phyloP scores from a whole-genome alignment of 2,888 invertebrate genomes.

The Serripes groenlandicus region DNA sequence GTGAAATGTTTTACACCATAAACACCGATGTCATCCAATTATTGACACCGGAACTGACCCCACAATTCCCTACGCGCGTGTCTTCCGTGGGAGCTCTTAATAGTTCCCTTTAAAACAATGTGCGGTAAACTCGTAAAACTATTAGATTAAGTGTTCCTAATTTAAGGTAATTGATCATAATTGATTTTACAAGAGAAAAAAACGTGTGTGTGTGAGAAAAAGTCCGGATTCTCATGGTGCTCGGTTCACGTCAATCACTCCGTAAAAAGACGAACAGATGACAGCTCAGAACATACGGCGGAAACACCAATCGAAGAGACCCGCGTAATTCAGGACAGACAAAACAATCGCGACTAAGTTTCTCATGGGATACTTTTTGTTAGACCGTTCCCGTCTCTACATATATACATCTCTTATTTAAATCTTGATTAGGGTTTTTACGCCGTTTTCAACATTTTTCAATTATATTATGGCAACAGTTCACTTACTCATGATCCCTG shows the following conservation, averaged over 20 bases:
- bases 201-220: constrained; percentile 44
- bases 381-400: too few relatives aligned
- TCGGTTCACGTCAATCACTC: not conserved
- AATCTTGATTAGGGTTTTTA: too few relatives aligned
- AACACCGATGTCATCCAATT: constrained; percentile 62
- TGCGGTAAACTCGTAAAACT: constrained; percentile 61
- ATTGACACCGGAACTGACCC: constrained; percentile 43
- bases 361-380: too few relatives aligned
- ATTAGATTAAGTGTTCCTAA: constrained; percentile 59
- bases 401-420: too few relatives aligned
- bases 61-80: constrained; percentile 57
- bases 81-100: constrained; percentile 57
- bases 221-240: constrained; percentile 41
- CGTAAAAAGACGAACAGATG: not conserved
- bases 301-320: too few relatives aligned
- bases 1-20: constrained; percentile 48
- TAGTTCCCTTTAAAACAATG: constrained; percentile 51
- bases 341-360: too few relatives aligned
- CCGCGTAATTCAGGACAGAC: too few relatives aligned
- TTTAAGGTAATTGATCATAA: constrained; percentile 55
- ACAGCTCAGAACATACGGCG: not conserved
- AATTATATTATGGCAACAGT: too few relatives aligned
- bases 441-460: too few relatives aligned
- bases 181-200: constrained; percentile 40
- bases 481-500: too few relatives aligned